Evolutionary conservation across 2,113 vertebrate genomes (phyloP).

Genomic region (Cygnus buccinator): DNA sequence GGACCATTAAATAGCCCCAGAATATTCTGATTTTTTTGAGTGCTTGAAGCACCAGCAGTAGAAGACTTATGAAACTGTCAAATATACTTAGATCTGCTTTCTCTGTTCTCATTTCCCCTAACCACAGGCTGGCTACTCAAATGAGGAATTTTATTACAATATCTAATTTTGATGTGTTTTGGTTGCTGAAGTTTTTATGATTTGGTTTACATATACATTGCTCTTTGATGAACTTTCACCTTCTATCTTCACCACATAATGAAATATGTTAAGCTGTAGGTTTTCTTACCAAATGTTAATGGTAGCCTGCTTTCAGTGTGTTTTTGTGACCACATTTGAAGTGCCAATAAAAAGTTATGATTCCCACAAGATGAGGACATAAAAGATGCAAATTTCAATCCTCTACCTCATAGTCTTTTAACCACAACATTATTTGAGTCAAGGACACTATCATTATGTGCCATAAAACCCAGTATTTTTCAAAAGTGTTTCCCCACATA

Average conservation of each 20-base stretch:
- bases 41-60: neutral
- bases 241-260: neutral
- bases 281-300: slow-evolving; percentile 12
- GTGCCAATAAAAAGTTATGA: slow-evolving; percentile 34
- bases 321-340: slow-evolving; percentile 41
- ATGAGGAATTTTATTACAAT: neutral
- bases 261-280: neutral
- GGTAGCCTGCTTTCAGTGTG: slow-evolving; percentile 1
- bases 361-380: slow-evolving; percentile 33
- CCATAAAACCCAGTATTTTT: neutral
- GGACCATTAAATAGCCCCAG: neutral
- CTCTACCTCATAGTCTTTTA: slow-evolving; percentile 14
- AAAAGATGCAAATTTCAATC: slow-evolving; percentile 50
- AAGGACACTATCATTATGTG: slow-evolving; percentile 1
- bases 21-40: neutral
- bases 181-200: neutral
- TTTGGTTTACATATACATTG: neutral
- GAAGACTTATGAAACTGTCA: neutral
- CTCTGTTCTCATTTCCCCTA: neutral
- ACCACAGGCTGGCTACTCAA: neutral
- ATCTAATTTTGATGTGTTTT: neutral
- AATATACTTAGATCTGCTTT: neutral
- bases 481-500: neutral
- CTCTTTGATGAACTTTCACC: neutral
- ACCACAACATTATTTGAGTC: slow-evolving; percentile 23